phyloP scores from a whole-genome alignment of 2,797 vertebrate species.

The Emys orbicularis region DNA sequence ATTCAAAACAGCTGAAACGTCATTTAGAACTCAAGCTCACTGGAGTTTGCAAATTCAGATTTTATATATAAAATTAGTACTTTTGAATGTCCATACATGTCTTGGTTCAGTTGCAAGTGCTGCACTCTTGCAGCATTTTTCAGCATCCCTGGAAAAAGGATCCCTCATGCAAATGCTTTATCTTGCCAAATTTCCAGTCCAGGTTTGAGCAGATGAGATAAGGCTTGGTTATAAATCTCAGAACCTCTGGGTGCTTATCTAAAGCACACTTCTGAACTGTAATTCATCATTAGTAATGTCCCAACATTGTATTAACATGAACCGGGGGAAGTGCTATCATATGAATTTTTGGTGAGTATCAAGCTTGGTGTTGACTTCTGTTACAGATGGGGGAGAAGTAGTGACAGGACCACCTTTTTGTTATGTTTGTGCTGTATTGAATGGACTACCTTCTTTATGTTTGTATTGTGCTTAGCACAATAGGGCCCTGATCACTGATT shows the following conservation, averaged over 20 bases:
- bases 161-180: neutral
- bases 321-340: neutral
- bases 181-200: neutral
- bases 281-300: neutral
- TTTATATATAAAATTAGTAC: too few species aligned
- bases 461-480: neutral
- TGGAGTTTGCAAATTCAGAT: neutral
- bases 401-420: neutral
- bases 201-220: neutral
- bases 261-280: neutral
- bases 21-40: neutral
- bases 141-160: neutral
- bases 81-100: neutral
- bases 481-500: neutral
- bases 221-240: neutral
- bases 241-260: neutral
- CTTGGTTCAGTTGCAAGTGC: neutral
- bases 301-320: neutral
- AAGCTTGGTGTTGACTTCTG: neutral
- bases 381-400: neutral
- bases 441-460: neutral
- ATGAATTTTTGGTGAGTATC: neutral
- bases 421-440: neutral
- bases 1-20: neutral
- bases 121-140: neutral